Percentiles rank a stretch among this genome's conserved stretches.
phyloP scores from a whole-genome alignment of 2,113 vertebrate genomes.

The Archocentrus centrarchus region DNA sequence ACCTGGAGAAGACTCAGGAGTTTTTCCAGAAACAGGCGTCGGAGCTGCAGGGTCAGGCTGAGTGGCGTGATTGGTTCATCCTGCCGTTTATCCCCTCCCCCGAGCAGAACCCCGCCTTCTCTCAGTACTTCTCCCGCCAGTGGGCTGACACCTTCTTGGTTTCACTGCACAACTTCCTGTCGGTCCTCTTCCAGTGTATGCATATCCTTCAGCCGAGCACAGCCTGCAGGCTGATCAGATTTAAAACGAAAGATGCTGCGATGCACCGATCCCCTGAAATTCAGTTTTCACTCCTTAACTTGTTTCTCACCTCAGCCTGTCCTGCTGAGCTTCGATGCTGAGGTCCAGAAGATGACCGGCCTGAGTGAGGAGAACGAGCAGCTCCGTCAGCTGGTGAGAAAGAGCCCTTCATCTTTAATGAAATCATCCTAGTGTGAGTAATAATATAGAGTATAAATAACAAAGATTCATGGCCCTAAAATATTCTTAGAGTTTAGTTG shows the following conservation, averaged over 20 bases:
- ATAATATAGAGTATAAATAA: neutral
- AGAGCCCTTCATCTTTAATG: neutral
- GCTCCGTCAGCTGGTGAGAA: slow-evolving; percentile 88
- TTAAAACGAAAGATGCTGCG: neutral
- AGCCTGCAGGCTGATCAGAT: too few species aligned
- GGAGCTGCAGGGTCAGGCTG: slow-evolving; percentile 91
- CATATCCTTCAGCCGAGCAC: slow-evolving; percentile 89
- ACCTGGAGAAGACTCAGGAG: slow-evolving; percentile 92
- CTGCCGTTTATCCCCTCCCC: slow-evolving; percentile 90
- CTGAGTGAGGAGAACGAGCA: slow-evolving; percentile 93
- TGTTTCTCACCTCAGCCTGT: slow-evolving; percentile 88
- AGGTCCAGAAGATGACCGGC: slow-evolving; percentile 87
- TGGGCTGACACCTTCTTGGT: slow-evolving; percentile 97
- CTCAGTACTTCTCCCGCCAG: slow-evolving; percentile 94
- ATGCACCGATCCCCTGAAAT: neutral
- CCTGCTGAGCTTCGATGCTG: slow-evolving; percentile 92
- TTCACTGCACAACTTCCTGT: slow-evolving; percentile 98
- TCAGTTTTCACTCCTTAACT: slow-evolving; percentile 59
- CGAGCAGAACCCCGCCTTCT: slow-evolving; percentile 90
- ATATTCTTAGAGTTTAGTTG: too few species aligned
- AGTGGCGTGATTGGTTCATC: slow-evolving; percentile 98
- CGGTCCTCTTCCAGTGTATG: slow-evolving; percentile 97
- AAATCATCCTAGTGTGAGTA: neutral
- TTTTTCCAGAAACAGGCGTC: slow-evolving; percentile 93
- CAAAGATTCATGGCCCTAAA: too few species aligned